Evolutionary conservation across 1,140 invertebrate genomes (phyloP), one percentile per base, ranked within the genome.

Genomic region (Sycophaga agraensis): DNA sequence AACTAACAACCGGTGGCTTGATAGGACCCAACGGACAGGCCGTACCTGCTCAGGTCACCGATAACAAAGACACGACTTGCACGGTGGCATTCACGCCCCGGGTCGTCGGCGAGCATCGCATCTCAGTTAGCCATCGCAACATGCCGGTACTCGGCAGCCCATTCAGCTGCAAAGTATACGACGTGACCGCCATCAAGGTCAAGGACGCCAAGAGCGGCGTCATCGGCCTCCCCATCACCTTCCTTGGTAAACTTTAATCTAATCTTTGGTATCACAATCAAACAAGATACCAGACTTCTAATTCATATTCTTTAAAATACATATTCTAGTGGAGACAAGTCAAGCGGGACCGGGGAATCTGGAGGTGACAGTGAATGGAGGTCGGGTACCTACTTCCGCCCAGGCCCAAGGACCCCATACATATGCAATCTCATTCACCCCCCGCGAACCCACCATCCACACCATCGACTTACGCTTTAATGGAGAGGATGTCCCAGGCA

Each of bases 381-480:
- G 96, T 0, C 88, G 93, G 63, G 94, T 97, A 24, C 94, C 96
- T 1, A 98, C 96, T 7, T 94, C 93, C 31, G 96, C 97, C 8
- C 92, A 96, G 76, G 92, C 94, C 14, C 91, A 98, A 73, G 94
- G 94, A 40, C 90, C 94, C 24, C 95, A 97, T 73, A 92, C 92
- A 0, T 99, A 98, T 77, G 96, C 97, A 39, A 98, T 99, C 65
- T 94, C 93, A 8, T 99, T 99, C 77, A 95, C 93, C 12, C 97
- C 96, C 1, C 84, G 92, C 45, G 93, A 97, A 76, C 86, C 92
- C 2, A 87, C 91, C 42, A 85, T 88, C 35, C 97, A 99, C 76
- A 91, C 92, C 0, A 94, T 98, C 4, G 92, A 97, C 74, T 82
- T 99, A 26, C 86, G 93, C 56, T 99, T 99, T 78, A 99, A 99